These are phyloP conservation scores for Pandemis cinnamomeana DNA, from an alignment of 2,888 invertebrate species.

Conservation along the genomic window DNA sequence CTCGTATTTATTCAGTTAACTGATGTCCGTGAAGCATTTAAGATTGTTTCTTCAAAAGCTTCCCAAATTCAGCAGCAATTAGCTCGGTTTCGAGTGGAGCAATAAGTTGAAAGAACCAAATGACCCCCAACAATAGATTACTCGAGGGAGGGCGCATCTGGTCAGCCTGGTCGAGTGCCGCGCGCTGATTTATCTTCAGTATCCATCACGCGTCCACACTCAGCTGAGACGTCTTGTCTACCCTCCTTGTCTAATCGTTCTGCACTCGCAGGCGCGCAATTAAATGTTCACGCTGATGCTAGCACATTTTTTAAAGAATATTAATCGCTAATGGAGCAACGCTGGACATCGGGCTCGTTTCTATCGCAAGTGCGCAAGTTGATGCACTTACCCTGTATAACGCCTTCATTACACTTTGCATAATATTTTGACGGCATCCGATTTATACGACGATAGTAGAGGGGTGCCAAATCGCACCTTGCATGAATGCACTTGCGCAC, in stretches of 20 bases:
- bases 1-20: neutral
- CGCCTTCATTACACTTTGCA: neutral
- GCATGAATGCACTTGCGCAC: slow-evolving; percentile 32
- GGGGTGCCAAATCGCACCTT: slow-evolving; percentile 29
- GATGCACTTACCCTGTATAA: neutral
- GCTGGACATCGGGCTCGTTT: neutral
- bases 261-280: slow-evolving; percentile 62
- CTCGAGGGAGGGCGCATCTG: slow-evolving; percentile 58
- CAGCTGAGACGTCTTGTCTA: slow-evolving; percentile 74
- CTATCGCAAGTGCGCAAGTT: neutral
- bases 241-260: slow-evolving; percentile 63
- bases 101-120: slow-evolving; percentile 59
- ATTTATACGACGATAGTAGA: neutral
- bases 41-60: neutral
- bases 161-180: slow-evolving; percentile 61
- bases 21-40: neutral
- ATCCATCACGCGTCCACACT: slow-evolving; percentile 75
- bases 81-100: slow-evolving; percentile 43
- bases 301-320: slow-evolving; percentile 24
- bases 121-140: slow-evolving; percentile 66
- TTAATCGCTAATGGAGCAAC: neutral
- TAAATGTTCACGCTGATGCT: slow-evolving; percentile 41
- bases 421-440: neutral
- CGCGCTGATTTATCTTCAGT: slow-evolving; percentile 78
- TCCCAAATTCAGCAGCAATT: slow-evolving; percentile 30